Percentiles rank a stretch among this genome's conserved stretches.
Conservation (phyloP, 1,140 invertebrate genomes). For the Lethrus apterus region DNA sequence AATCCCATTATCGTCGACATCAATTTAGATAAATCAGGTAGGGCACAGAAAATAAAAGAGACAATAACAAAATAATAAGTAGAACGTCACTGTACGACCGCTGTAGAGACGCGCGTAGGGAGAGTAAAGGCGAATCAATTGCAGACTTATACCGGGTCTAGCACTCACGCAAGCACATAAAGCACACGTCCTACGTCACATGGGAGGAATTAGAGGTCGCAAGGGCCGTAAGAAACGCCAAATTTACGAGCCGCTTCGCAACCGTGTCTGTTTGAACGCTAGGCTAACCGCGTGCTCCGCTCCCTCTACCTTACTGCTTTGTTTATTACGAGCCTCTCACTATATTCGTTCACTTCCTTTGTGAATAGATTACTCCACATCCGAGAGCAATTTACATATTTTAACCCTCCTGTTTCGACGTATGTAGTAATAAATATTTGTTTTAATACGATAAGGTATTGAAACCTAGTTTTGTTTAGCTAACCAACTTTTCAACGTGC, state of each 20-base stretch:
- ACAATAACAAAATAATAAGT: no score
- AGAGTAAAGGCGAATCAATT: constrained; percentile 29
- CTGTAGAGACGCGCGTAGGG: constrained; percentile 1
- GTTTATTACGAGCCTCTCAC: constrained; percentile 3
- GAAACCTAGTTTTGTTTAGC: no score
- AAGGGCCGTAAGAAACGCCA: constrained; percentile 35
- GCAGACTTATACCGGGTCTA: constrained; percentile 27
- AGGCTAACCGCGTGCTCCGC: constrained; percentile 19
- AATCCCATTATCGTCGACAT: no score
- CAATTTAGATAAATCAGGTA: no score
- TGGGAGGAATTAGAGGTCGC: constrained; percentile 37
- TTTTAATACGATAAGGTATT: not conserved
- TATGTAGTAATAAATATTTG: not conserved
- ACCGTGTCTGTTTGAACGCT: constrained; percentile 27
- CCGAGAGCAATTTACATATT: not conserved
- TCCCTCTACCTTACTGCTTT: not conserved
- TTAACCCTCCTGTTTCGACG: constrained; percentile 1
- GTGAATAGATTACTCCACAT: constrained; percentile 11
- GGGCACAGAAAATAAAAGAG: no score
- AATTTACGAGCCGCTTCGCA: constrained; percentile 33
- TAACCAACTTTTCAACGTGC: no score
- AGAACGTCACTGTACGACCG: no score
- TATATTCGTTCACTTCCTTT: constrained; percentile 4
- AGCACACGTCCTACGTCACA: constrained; percentile 35
- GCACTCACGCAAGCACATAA: constrained; percentile 37